phyloP scores from a whole-genome alignment of 2,113 vertebrate species.

The Dermatemys mawii region DNA sequence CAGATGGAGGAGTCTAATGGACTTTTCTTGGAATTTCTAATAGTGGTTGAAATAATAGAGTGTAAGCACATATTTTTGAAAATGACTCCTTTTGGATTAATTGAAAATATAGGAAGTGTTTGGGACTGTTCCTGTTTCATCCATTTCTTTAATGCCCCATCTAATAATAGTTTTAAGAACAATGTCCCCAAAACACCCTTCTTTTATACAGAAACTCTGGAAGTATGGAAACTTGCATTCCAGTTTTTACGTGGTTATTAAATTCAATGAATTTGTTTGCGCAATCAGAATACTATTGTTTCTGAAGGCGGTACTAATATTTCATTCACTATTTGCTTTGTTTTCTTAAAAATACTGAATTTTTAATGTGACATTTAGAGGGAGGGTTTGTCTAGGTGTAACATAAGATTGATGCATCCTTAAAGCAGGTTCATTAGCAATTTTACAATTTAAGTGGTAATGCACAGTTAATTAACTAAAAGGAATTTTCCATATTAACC shows the following conservation, averaged over 20 bases:
- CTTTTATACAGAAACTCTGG: not conserved
- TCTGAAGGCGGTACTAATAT: not conserved
- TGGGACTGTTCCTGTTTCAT: not conserved
- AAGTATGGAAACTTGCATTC: not conserved
- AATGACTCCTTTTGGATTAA: not conserved
- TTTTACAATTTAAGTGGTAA: not conserved
- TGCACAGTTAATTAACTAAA: slow-evolving; percentile 61
- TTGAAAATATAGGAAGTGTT: not conserved
- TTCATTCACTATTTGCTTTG: not conserved
- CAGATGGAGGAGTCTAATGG: not conserved
- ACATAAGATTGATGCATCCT: not conserved
- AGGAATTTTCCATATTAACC: slow-evolving; percentile 57
- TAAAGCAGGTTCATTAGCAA: not conserved
- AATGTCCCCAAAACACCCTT: not conserved
- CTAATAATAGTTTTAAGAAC: not conserved
- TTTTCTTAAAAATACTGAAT: not conserved
- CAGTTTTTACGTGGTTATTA: not conserved
- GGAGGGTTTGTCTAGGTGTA: not conserved
- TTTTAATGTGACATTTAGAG: not conserved
- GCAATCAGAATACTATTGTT: not conserved
- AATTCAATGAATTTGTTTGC: not conserved
- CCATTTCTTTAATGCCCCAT: not conserved
- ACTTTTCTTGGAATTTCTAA: not conserved
- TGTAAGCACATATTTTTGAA: not conserved
- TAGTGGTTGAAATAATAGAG: not conserved